Evolutionary conservation across 1,140 invertebrate genomes (phyloP).

Genomic region (Cardiocondyla obscurior): DNA sequence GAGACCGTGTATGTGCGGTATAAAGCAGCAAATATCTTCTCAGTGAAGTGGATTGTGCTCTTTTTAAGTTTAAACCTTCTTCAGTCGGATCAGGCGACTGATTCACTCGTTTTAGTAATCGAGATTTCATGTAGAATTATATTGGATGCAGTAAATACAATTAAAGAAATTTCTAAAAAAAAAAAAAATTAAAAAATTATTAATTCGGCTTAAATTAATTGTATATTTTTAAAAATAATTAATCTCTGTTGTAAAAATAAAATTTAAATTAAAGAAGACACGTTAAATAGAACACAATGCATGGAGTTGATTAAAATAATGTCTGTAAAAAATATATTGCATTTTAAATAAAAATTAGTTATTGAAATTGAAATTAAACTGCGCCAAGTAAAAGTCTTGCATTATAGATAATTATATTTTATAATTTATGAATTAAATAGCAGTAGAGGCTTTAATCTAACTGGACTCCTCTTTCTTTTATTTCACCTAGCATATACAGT

Average conservation of each 20-base stretch:
- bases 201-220: background rate
- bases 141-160: background rate
- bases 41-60: conserved; percentile 27
- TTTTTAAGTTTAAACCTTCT: conserved; percentile 57
- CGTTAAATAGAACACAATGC: background rate
- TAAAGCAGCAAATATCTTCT: conserved; percentile 52
- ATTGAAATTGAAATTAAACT: background rate
- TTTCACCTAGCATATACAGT: conserved; percentile 35
- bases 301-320: background rate
- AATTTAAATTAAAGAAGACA: background rate
- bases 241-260: background rate
- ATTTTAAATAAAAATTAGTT: background rate
- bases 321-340: background rate
- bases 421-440: conserved; percentile 41
- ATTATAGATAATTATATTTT: conserved; percentile 26
- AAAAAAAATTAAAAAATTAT: background rate
- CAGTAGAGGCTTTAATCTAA: conserved; percentile 56
- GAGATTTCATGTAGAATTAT: background rate
- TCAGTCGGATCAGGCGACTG: conserved; percentile 28
- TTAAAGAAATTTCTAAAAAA: background rate
- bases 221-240: no score
- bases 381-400: conserved; percentile 53
- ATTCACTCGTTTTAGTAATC: background rate
- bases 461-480: conserved; percentile 60
- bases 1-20: background rate